Evolutionary conservation across 2,888 invertebrate genomes (phyloP), one percentile per base, ranked within the genome.

Genomic region (Drosophila longiperda): DNA sequence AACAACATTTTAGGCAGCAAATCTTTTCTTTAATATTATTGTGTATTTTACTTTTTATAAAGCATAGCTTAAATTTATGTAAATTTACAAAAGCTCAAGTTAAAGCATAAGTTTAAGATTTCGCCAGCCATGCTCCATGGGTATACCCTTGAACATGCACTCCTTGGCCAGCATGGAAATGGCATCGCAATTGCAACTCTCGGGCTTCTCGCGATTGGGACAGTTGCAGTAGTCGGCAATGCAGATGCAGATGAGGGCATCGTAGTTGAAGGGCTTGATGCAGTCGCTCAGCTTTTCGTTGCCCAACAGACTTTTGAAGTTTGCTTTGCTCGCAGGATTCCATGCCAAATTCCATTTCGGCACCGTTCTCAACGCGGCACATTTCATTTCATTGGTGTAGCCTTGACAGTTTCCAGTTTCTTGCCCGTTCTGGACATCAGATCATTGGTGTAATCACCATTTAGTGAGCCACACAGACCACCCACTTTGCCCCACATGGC

Each of bases 141-240:
- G 94, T 1, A 96, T 93, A 2, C 96, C 96, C 61, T 95, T 95
- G 6, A 95, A 94, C 5, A 94, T 93, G 87, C 98, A 98, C 80
- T 97, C 96, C 80, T 95, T 95, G 0, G 97, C 96, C 89, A 96
- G 96, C 62, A 97, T 96, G 0, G 96, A 94, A 65, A 97, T 94
- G 0, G 97, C 96, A 75, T 95, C 95, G 89, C 97, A 97, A 0
- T 96, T 96, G 88, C 97, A 97, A 40, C 94, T 94, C 65, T 95
- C 94, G 0, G 95, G 94, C 88, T 95, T 94, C 90, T 90, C 89
- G 3, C 85, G 85, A 65, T 94, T 92, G 11, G 94, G 94, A 77
- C 96, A 96, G 29, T 95, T 94, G 90, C 98, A 98, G 91, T 96
- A 97, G 91, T 98, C 97, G 94, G 96, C 96, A 60, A 95, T 94